phyloP scores from a whole-genome alignment of 2,113 vertebrate genomes.

The Aleadryas rufinucha region DNA sequence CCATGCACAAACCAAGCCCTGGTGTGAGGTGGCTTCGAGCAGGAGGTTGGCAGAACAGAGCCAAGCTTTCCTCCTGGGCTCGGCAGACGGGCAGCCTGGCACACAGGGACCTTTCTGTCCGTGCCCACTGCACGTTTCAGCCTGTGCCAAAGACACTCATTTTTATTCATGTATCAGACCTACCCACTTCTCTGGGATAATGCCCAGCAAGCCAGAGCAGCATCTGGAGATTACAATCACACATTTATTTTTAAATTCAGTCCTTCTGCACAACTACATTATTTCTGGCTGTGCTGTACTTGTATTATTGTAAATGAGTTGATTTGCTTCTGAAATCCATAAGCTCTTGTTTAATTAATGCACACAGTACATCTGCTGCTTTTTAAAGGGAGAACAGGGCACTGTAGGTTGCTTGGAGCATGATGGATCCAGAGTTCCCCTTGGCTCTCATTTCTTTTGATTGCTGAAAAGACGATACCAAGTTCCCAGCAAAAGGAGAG shows the following conservation, averaged over 20 bases:
- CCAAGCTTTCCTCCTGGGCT: neutral
- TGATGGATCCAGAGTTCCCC: slow-evolving; percentile 2
- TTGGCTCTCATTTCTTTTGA: slow-evolving; percentile 38
- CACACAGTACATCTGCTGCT: slow-evolving; percentile 57
- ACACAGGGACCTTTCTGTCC: neutral
- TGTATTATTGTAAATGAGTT: slow-evolving; percentile 59
- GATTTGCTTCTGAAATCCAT: slow-evolving; percentile 59
- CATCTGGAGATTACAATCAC: slow-evolving; percentile 57
- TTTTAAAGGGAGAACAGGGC: slow-evolving; percentile 43
- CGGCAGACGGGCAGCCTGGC: neutral
- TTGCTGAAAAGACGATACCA: neutral
- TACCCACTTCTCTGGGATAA: slow-evolving; percentile 30
- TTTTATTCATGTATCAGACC: slow-evolving; percentile 31
- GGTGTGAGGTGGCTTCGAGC: neutral
- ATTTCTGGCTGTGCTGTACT: slow-evolving; percentile 53
- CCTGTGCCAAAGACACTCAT: slow-evolving; percentile 26
- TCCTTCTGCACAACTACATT: slow-evolving; percentile 57
- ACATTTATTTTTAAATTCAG: slow-evolving; percentile 61
- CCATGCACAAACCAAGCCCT: neutral
- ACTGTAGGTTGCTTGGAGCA: slow-evolving; percentile 19
- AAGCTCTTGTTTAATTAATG: slow-evolving; percentile 64
- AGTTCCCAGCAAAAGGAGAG: neutral
- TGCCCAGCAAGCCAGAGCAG: slow-evolving; percentile 58
- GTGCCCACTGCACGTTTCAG: neutral
- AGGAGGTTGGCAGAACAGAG: neutral